Conservation (phyloP, 2,888 invertebrate species). For the Caenorhabditis macrosperma region DNA sequence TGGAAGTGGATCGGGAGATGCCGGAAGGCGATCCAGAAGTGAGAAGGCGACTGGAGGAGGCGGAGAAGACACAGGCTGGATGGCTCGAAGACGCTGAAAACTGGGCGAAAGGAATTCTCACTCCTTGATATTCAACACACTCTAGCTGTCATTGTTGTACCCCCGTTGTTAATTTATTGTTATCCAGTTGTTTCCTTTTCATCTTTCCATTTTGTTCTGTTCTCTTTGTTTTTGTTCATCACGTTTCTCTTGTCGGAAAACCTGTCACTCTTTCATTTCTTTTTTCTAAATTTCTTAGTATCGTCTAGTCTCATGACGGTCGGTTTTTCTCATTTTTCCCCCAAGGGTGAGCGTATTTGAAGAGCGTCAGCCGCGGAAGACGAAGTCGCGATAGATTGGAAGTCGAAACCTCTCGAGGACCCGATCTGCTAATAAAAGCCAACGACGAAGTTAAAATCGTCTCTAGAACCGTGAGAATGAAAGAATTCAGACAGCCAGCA, state of each 20-base stretch:
- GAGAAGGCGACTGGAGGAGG: not conserved
- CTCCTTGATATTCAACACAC: not conserved
- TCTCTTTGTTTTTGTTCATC: not conserved
- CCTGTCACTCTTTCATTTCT: not conserved
- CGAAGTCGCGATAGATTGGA: slow-evolving; percentile 18
- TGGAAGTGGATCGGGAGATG: not conserved
- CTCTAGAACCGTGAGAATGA: no score
- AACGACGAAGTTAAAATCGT: slow-evolving; percentile 20
- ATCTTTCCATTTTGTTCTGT: not conserved
- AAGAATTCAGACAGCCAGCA: slow-evolving; percentile 20
- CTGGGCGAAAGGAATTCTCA: slow-evolving; percentile 38
- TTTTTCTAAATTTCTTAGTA: not conserved
- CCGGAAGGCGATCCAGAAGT: slow-evolving; percentile 1
- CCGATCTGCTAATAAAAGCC: slow-evolving; percentile 33
- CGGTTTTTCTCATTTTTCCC: not conserved
- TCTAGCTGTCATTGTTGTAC: not conserved
- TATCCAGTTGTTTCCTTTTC: slow-evolving; percentile 3
- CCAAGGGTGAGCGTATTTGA: not conserved
- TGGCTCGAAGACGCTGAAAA: slow-evolving; percentile 27
- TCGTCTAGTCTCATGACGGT: slow-evolving; percentile 8
- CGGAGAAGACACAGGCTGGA: slow-evolving; percentile 20
- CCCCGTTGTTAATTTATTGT: slow-evolving; percentile 13
- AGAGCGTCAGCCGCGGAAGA: slow-evolving; percentile 28
- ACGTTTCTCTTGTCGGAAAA: not conserved
- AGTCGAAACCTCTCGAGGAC: slow-evolving; percentile 18